Evolutionary conservation across 2,797 vertebrate species (phyloP), one percentile per base, ranked within the genome.

Genomic region (Acridotheres tristis): DNA sequence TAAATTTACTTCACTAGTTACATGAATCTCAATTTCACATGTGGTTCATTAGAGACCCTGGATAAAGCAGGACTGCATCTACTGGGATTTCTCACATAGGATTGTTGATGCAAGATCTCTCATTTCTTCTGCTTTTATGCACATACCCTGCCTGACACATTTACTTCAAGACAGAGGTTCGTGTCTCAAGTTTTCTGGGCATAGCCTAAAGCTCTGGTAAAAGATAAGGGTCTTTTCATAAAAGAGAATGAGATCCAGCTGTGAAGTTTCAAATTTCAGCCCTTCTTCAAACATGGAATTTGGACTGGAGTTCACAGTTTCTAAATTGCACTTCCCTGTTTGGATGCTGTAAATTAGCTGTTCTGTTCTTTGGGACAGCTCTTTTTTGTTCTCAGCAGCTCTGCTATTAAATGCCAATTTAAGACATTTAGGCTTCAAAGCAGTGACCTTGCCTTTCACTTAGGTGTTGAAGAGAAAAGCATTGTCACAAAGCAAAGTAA

Each of bases 221-320:
- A 74, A 58, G 42, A 45, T 40, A 66, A 85, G 26, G 26, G 38
- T 68, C 88, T 84, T 87, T 82, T 89, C 88, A 96, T 66, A 62
- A 73, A 86, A 69, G 36, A 62, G 55, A 94, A 90, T 22, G 53
- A 89, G 77, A 90, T 13, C 51, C 94, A 96, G 84, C 83, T 95
- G 90, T 32, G 9, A 73, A 87, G 92, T 69, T 91, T 95, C 16
- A 2, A 62, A 89, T 96, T 94, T 93, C 95, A 87, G 40, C 13
- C 47, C 25, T 13, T 66, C 58, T 93, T 74, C 66, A 87, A 89
- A 61, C 34, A n/a, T 7, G 10, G 36, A 66, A 47, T 71, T 88
- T 76, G 48, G 16, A 55, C 40, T 43, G 40, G 30, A 80, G 66
- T 67, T 91, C 76, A 72, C 26, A 74, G 61, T 38, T 81, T 32